These are phyloP conservation scores for Tragelaphus imberbis DNA, from an alignment of 2,113 vertebrate species.

Conservation along the genomic window DNA sequence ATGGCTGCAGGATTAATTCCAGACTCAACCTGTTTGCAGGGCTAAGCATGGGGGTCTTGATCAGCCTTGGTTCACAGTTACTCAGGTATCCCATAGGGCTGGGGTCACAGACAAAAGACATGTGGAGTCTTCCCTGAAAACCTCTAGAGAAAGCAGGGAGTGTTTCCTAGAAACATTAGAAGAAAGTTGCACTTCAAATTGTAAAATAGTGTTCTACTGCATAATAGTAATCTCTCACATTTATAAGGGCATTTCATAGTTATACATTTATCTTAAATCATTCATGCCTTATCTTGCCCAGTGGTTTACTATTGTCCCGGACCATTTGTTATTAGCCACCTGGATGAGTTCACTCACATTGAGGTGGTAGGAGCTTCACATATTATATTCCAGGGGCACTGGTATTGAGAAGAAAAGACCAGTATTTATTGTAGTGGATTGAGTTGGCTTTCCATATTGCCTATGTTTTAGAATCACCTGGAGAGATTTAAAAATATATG, in stretches of 20 bases:
- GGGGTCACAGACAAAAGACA: neutral
- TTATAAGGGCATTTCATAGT: neutral
- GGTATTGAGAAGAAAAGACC: neutral
- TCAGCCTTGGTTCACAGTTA: neutral
- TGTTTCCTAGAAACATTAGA: neutral
- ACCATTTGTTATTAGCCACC: neutral
- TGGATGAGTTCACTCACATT: conserved; percentile 5
- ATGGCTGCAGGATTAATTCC: neutral
- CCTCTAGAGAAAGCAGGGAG: neutral
- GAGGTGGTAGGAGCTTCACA: neutral
- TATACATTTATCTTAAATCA: neutral
- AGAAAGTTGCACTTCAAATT: neutral
- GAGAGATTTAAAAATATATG: neutral
- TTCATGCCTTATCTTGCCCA: neutral
- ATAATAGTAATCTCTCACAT: neutral
- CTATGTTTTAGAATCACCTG: neutral
- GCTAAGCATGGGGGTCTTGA: neutral
- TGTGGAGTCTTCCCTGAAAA: neutral
- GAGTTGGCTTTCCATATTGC: neutral
- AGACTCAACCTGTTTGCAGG: neutral
- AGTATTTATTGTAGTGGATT: neutral
- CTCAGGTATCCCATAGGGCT: neutral
- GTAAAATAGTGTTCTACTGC: neutral
- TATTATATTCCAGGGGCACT: neutral
- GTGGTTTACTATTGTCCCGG: neutral